Conservation (phyloP, 2,888 invertebrate species). For the Stegophylla sp. region DNA sequence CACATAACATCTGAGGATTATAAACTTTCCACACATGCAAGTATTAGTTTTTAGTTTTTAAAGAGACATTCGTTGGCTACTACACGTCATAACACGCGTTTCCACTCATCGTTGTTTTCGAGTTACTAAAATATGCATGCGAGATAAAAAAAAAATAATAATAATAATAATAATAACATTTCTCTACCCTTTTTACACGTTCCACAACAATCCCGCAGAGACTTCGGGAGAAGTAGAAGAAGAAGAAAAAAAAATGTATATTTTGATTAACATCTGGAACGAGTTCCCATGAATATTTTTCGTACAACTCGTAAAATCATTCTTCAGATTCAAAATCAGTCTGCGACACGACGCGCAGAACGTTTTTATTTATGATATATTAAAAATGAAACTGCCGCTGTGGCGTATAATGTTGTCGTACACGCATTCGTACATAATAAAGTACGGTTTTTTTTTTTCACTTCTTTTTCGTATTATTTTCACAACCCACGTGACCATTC, state of each 20-base stretch:
- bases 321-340: slow-evolving; percentile 31
- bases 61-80: background rate
- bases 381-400: background rate
- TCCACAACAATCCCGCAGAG: slow-evolving; percentile 41
- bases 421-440: background rate
- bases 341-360: background rate
- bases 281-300: slow-evolving; percentile 49
- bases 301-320: slow-evolving; percentile 39
- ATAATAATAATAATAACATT: slow-evolving; percentile 22
- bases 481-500: background rate
- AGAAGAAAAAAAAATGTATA: slow-evolving; percentile 32
- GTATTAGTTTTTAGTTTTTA: slow-evolving; percentile 26
- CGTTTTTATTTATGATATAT: slow-evolving; percentile 5
- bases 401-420: background rate
- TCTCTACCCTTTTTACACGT: slow-evolving; percentile 34
- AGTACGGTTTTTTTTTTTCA: no score
- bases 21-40: background rate
- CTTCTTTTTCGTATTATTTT: background rate
- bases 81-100: background rate
- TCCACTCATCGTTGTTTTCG: background rate
- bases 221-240: background rate
- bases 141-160: slow-evolving; percentile 10
- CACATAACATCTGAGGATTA: background rate
- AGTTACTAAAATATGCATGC: slow-evolving; percentile 27
- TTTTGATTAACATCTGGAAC: slow-evolving; percentile 56